Percentiles rank a stretch among this genome's conserved stretches.
These are phyloP conservation scores for Sarotherodon lohbergeri DNA, from an alignment of 2,113 vertebrate species.

Conservation along the genomic window DNA sequence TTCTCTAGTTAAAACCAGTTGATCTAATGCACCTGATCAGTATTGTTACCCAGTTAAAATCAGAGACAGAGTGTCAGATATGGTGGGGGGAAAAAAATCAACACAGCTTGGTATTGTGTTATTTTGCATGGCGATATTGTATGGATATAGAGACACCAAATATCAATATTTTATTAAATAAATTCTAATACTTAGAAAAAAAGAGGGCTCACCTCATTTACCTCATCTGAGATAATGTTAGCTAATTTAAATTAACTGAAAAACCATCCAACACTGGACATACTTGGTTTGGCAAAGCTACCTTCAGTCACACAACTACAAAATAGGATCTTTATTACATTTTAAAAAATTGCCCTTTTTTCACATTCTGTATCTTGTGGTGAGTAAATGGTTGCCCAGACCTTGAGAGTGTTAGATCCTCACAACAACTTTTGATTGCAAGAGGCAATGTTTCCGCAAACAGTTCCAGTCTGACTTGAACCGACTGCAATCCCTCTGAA, in stretches of 20 bases:
- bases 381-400: neutral
- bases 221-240: neutral
- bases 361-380: neutral
- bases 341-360: neutral
- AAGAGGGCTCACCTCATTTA: neutral
- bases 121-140: neutral
- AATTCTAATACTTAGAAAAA: neutral
- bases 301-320: neutral
- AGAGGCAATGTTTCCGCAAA: neutral
- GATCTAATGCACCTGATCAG: neutral
- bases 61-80: neutral
- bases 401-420: neutral
- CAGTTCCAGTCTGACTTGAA: neutral
- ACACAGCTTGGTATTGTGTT: neutral
- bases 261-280: neutral
- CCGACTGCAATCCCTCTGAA: neutral
- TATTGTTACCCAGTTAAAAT: neutral
- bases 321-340: neutral
- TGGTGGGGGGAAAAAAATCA: fast-evolving
- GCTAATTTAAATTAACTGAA: neutral
- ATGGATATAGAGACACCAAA: neutral
- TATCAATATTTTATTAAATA: neutral
- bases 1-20: neutral
- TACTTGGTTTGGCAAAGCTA: neutral
- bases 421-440: neutral